Conservation (phyloP, 2,113 vertebrate genomes). For the Chaetops frenatus region DNA sequence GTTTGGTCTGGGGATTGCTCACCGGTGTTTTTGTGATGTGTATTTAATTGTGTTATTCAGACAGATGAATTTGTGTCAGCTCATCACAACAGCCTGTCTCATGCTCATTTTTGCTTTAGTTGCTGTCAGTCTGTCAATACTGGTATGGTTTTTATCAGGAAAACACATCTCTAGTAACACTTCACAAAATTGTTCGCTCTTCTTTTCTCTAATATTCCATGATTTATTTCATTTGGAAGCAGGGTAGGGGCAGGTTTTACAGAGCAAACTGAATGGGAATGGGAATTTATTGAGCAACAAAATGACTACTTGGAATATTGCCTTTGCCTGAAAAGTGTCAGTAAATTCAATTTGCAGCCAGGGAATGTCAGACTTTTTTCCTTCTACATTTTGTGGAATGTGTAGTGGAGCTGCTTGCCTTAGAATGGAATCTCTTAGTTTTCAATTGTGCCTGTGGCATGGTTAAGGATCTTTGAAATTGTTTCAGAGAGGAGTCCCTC, state of each 20-base stretch:
- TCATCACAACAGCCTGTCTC: not conserved
- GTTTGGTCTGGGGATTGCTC: not conserved
- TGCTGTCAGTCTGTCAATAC: not conserved
- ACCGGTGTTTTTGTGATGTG: slow-evolving; percentile 1
- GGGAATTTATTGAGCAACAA: not conserved
- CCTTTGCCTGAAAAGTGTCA: not conserved
- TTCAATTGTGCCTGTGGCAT: not conserved
- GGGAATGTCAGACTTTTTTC: not conserved
- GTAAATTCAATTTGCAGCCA: slow-evolving; percentile 8
- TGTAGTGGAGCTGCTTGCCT: not conserved
- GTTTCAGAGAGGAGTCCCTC: not conserved
- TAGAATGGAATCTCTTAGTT: not conserved
- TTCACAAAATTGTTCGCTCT: not conserved
- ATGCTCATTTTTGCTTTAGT: not conserved
- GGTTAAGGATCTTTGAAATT: not conserved
- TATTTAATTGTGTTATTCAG: not conserved
- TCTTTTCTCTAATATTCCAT: not conserved
- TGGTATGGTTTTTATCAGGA: not conserved
- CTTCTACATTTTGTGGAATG: not conserved
- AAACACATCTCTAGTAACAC: not conserved
- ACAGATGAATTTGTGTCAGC: not conserved
- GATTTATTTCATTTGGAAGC: slow-evolving; percentile 9
- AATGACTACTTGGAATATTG: not conserved
- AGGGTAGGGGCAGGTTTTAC: not conserved
- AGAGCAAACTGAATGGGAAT: not conserved